phyloP scores from a whole-genome alignment of 1,140 invertebrate genomes.

The Brachionus manjavacas region DNA sequence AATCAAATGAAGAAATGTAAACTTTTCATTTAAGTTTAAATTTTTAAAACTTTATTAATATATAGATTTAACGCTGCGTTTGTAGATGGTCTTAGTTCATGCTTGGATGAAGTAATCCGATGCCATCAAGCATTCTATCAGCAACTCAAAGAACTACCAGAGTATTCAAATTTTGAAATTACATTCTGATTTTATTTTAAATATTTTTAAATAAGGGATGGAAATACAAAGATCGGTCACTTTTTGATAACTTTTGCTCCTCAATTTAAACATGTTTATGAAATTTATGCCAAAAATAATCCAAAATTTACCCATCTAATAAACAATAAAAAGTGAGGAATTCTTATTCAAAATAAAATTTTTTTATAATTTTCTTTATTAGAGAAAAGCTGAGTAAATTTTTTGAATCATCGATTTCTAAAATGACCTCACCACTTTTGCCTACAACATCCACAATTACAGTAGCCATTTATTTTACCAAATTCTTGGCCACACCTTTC shows the following conservation, averaged over 20 bases:
- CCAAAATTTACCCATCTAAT: conserved; percentile 83
- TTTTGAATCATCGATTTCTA: neutral
- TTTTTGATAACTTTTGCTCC: conserved; percentile 81
- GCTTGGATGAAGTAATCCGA: neutral
- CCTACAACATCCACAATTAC: neutral
- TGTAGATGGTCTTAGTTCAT: neutral
- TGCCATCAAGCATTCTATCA: neutral
- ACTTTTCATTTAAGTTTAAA: neutral
- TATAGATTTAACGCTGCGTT: neutral
- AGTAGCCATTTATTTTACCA: conserved; percentile 22
- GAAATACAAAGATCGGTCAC: conserved; percentile 69
- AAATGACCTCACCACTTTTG: conserved; percentile 19
- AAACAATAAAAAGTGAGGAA: conserved; percentile 74
- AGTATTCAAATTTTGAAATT: conserved; percentile 12
- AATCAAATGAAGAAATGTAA: conserved; percentile 32
- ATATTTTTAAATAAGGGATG: neutral
- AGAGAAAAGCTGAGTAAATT: conserved; percentile 12
- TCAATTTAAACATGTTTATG: conserved; percentile 76
- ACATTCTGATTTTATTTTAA: neutral
- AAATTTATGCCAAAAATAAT: conserved; percentile 81
- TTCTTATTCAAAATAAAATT: neutral
- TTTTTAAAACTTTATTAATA: neutral
- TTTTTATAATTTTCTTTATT: neutral
- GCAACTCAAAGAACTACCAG: neutral
- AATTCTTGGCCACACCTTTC: conserved; percentile 16